A percentile compares a stretch with the other conserved stretches of the same genome.
These are phyloP conservation scores for Spatulosminthurus flaviceps DNA, from an alignment of 2,888 invertebrate genomes.

Conservation along the genomic window DNA sequence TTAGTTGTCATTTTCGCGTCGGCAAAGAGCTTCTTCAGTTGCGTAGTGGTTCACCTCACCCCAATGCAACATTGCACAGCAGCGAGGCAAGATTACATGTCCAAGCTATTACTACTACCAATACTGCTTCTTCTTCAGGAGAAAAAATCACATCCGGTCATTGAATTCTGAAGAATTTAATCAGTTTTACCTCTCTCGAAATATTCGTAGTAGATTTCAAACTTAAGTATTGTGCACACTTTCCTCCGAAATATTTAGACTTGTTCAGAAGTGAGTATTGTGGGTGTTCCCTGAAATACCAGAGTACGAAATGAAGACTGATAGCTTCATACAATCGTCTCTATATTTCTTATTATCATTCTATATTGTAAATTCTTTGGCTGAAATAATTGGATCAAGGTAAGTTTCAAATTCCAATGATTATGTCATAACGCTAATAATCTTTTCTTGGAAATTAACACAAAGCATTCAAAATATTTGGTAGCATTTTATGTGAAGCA, in stretches of 20 bases:
- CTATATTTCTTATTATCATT: conserved; percentile 12
- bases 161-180: too few species aligned
- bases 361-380: background rate
- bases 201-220: too few species aligned
- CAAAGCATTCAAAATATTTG: too few species aligned
- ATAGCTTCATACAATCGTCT: conserved; percentile 20
- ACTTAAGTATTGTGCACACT: too few species aligned
- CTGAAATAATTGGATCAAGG: conserved; percentile 48
- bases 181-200: background rate
- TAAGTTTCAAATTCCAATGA: background rate
- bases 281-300: background rate
- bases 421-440: too few species aligned
- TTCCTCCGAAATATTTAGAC: background rate
- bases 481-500: too few species aligned
- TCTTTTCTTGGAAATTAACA: too few species aligned
- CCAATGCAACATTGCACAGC: background rate
- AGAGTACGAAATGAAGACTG: conserved; percentile 29
- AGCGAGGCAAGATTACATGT: background rate
- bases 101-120: background rate
- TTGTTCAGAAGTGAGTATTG: background rate
- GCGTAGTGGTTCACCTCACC: background rate
- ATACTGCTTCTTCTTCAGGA: background rate
- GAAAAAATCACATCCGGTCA: too few species aligned
- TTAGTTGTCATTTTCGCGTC: conserved; percentile 22
- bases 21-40: conserved; percentile 3